Percentiles rank a stretch among this genome's conserved stretches.
Conservation (phyloP, 2,113 vertebrate species). For the Chaetura pelagica region DNA sequence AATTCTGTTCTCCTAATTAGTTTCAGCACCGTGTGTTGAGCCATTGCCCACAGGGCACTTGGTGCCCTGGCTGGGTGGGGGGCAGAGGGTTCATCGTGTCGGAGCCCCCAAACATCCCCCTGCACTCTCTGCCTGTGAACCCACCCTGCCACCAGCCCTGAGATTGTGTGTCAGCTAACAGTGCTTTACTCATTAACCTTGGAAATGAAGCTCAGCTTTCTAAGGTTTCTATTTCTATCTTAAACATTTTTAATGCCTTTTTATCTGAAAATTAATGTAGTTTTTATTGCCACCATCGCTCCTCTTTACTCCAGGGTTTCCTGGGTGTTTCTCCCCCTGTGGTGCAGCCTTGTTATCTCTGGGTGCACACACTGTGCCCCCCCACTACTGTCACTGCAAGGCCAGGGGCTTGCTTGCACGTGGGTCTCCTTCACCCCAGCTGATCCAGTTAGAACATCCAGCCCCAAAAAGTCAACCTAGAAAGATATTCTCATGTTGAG, state of each 20-base stretch:
- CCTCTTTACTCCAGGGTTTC: not conserved
- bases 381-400: rapidly evolving
- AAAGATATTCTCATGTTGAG: not conserved
- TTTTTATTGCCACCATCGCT: constrained; percentile 57
- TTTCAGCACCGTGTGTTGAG: rapidly evolving
- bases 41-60: rapidly evolving
- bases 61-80: rapidly evolving
- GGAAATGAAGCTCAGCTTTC: constrained; percentile 14
- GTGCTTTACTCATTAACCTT: constrained; percentile 56
- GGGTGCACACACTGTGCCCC: rapidly evolving
- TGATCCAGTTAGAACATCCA: not conserved
- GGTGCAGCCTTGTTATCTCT: not conserved
- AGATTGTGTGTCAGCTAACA: not conserved
- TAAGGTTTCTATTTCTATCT: constrained; percentile 55
- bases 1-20: not conserved
- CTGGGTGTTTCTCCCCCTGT: not conserved
- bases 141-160: not conserved
- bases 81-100: not conserved
- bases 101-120: rapidly evolving
- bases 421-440: not conserved
- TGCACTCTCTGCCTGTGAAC: not conserved
- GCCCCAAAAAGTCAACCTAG: not conserved
- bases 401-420: rapidly evolving
- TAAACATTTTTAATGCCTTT: constrained; percentile 56
- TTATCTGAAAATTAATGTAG: constrained; percentile 60